Base-by-base conservation (phyloP, 2,888 invertebrate species). In the Platycnemis pennipes region DNA sequence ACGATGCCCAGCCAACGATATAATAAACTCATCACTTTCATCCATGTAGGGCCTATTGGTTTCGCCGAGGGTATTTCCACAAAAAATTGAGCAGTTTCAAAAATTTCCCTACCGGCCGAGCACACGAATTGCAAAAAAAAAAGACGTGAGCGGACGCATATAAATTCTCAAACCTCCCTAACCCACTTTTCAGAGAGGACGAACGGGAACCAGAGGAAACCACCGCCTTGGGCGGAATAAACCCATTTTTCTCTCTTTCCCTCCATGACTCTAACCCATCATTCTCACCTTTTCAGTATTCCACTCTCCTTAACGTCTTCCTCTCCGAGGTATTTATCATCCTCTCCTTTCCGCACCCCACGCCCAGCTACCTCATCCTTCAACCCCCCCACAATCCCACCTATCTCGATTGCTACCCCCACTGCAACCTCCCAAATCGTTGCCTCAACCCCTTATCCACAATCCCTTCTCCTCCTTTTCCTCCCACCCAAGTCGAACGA, bases 261-360 rank as follows among this genome's bases (percentile, higher is more conserved):
- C n/a, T 46, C 87, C 31, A 16, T 22, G 22, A 42, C 22, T 42
- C 7, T 89, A 89, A 89, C 89, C 89, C 89, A 89, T 89, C 89
- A 89, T 89, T 89, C 89, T 89, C 89, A 89, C 89, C 89, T 89
- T 53, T 89, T 89, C 89, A 53, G 89, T 89, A 89, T 89, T 89
- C 89, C 89, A 89, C 89, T 89, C 89, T 56, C 89, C 89, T 89
- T 89, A 56, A 89, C 89, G 42, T 89, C 89, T 89, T 89, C 56
- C 89, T 89, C 89, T 56, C 42, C 37, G 26, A 46, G 56, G 56
- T 56, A 89, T 89, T 89, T 56, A 89, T 89, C 89, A 89, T 89
- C 89, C 42, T 56, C 89, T 42, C 87, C n/a, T 46, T 87, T 46
- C 44, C 44, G 77, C 77, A 77, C 77, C 46, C 44, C 87, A n/a